Evolutionary conservation across 2,888 invertebrate genomes (phyloP), one percentile per base, ranked within the genome.

Genomic region (Lathronympha strigana): DNA sequence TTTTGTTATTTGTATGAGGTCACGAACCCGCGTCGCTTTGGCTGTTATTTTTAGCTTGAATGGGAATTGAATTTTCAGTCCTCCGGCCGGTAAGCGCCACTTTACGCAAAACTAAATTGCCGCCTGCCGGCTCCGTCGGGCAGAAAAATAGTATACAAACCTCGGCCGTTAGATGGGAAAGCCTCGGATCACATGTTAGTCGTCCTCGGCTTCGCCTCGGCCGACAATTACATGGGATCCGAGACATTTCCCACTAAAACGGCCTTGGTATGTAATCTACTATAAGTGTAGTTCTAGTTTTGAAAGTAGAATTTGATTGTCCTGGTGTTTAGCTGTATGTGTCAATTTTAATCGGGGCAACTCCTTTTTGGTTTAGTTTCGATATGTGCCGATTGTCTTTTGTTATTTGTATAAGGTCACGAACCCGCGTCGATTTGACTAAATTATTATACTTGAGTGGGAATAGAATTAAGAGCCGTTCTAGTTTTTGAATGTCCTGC

Each of bases 301-400:
- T 33, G n/a, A 31, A 33, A 51, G 5, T 51, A 19, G n/a, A n/a
- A n/a, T n/a, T n/a, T n/a, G n/a, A n/a, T n/a, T n/a, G n/a, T n/a
- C n/a, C n/a, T n/a, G n/a, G n/a, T n/a, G n/a, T n/a, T n/a, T n/a
- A 85, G 85, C 86, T 81, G 86, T 80, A 83, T 80, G 83, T 91
- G 91, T 90, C 88, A 89, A 84, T 83, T 90, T 90, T 92, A 91
- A 91, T 91, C 91, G 91, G 91, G 83, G 84, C 84, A 84, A 82
- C 77, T 80, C 79, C 60, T 43, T 43, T 84, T 86, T 87, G 80
- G 80, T 86, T 82, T 82, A 83, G 75, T 84, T 82, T 74, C 75
- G 91, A 91, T 66, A 61, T 90, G 74, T 72, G 76, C 70, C 71
- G 91, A 91, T 91, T 88, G 80, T 75, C 74, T 78, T 77, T 76